Base-by-base conservation (phyloP, 2,888 invertebrate genomes). In the Diachrysia chrysitis region DNA sequence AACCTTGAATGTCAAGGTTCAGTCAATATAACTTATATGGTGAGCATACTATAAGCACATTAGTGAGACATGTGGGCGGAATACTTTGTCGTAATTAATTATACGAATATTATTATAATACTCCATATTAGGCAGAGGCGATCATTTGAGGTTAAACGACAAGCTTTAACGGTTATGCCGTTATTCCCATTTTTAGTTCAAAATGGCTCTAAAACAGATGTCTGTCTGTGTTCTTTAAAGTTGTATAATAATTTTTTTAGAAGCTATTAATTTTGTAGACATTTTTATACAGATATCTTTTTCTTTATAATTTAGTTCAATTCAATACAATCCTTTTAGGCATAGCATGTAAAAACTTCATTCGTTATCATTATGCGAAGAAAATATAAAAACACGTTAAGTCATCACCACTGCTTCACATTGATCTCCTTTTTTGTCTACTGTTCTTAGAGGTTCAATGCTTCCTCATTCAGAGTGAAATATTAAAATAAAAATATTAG, bases 1-100 rank as follows among this genome's bases (percentile, higher is more conserved):
- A 19, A 10, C 54, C 37, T 66, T 71, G 69, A 63, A 74, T 58
- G 17, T 63, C 81, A 79, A 79, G 81, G 79, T 65, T 70, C 51
- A 5, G 68, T 72, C 68, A 72, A 66, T 71, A 69, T 63, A 9
- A 2, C 65, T 37, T 78, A 73, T 53, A 69, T 65, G 74, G 78
- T 14, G 25, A 62, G 35, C 25, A 63, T 23, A 72, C 53, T 63
- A 17, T 16, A 21, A n/a, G 23, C 21, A 46, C 46, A 51, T 51
- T 51, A 51, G 48, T 17, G 19, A 4, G 48, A 42, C 32, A 57
- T 21, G 57, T 61, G 32, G 12, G 35, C 48, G 23, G 21, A 71
- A 71, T 19, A 72, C 53, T 58, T 46, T n/a, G 10, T 48, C 54
- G 35, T 66, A 63, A 75, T 78, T 68, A 68, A 61, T 68, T 42